Evolutionary conservation across 1,140 invertebrate genomes (phyloP).

Genomic region (Rhagoletis pomonella): DNA sequence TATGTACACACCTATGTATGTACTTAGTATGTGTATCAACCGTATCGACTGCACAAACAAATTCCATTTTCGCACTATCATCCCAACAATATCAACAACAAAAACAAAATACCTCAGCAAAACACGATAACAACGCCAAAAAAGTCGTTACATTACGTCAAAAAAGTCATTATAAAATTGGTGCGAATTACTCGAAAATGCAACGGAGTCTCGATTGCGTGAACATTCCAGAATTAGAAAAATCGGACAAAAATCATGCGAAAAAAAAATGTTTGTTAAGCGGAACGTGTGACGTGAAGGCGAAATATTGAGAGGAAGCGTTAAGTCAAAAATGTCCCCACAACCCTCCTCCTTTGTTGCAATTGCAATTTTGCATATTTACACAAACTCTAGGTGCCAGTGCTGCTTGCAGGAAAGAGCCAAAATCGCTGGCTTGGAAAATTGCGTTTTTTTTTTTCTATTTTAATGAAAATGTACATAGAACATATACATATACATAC

Average conservation of each 20-base stretch:
- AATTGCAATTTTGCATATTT: background rate
- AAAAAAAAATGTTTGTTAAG: background rate
- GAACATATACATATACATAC: background rate
- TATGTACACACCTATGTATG: background rate
- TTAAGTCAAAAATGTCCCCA: background rate
- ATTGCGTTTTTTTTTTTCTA: background rate
- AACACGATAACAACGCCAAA: background rate
- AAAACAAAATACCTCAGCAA: background rate
- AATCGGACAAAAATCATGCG: background rate
- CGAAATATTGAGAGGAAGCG: background rate
- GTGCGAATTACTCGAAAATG: background rate
- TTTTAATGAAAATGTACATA: background rate
- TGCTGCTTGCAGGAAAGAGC: too few species aligned
- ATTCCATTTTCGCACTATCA: conserved; percentile 21
- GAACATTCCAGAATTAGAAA: background rate
- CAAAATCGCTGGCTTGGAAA: background rate
- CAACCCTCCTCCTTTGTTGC: background rate
- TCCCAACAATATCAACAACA: background rate
- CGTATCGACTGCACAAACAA: conserved; percentile 8
- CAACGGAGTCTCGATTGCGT: background rate
- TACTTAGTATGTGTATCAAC: background rate
- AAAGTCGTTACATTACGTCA: conserved; percentile 7
- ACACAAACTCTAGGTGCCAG: background rate
- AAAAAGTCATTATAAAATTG: background rate
- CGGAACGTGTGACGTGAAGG: background rate